Evolutionary conservation across 2,113 vertebrate genomes (phyloP), one percentile per base, ranked within the genome.

Genomic region (Probosciger aterrimus): DNA sequence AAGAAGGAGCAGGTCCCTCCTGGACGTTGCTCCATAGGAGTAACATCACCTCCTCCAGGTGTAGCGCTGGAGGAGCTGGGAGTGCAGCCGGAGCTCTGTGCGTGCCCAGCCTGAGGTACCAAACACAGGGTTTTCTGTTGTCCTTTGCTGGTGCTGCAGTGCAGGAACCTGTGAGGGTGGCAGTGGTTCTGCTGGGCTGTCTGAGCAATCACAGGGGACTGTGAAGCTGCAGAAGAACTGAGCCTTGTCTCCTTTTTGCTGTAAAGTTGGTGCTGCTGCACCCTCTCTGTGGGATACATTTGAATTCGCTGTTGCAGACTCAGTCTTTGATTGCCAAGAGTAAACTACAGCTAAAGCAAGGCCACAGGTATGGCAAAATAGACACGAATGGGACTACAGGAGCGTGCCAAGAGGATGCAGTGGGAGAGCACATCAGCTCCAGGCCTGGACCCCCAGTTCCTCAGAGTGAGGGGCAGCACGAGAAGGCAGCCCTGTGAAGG

Each of bases 351-450:
- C 37, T 68, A 6, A 44, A 79, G 71, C 43, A 50, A 60, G 73
- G 25, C 13, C 35, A 17, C 44, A 49, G 24, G 31, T 31, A 17
- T 9, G 33, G 63, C n/a, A 16, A 52, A 92, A 41, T 16, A 28
- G 3, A 5, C 24, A 7, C 0, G 9, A 18, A 24, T 22, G 76
- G 47, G 53, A 19, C 65, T 12, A 7, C 8, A 39, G 68, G 63
- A 75, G 52, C 46, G 25, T 5, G 25, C 24, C 20, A n/a, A 20
- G 74, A 55, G 49, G 60, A 7, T 24, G 81, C 3, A 4, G 7
- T 35, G 78, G 64, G 88, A 46, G 31, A 15, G 69, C 43, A 5
- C 5, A 0, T 18, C 0, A 0, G 28, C 47, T 35, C 39, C 6
- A 6, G 80, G 25, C 4, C 33, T 3, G 57, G 47, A 18, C 16